phyloP scores from a whole-genome alignment of 2,888 invertebrate species.

The Dryobotodes eremita region DNA sequence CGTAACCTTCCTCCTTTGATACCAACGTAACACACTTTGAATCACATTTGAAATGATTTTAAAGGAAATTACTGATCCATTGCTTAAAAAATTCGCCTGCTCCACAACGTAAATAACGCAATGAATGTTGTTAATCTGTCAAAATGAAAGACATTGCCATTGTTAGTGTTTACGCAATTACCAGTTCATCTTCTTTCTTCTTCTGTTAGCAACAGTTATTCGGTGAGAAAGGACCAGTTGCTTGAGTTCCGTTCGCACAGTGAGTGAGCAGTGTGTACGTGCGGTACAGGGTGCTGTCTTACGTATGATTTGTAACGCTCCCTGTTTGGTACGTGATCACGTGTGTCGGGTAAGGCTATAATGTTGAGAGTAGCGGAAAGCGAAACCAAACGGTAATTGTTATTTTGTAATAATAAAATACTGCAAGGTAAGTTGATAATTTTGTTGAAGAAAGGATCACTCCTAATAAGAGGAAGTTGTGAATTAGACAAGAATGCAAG shows the following conservation, averaged over 20 bases:
- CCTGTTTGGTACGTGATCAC: constrained; percentile 82
- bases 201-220: constrained; percentile 31
- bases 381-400: background rate
- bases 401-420: background rate
- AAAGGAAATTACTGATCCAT: background rate
- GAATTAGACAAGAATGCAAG: background rate
- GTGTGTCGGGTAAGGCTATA: constrained; percentile 51
- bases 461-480: background rate
- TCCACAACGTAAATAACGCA: background rate
- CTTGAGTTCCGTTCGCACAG: constrained; percentile 59
- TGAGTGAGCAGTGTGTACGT: constrained; percentile 64
- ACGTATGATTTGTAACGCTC: constrained; percentile 89
- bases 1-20: background rate
- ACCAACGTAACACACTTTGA: background rate
- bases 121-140: background rate
- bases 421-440: background rate
- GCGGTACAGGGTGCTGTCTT: constrained; percentile 74
- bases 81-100: background rate
- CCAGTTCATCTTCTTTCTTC: background rate
- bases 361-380: constrained; percentile 52
- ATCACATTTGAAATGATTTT: background rate
- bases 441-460: background rate
- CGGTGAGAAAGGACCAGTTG: constrained; percentile 33
- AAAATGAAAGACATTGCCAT: background rate
- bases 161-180: background rate